Percentiles rank a stretch among this genome's conserved stretches.
These are phyloP conservation scores for Pharmacophagus antenor DNA, from an alignment of 2,888 invertebrate genomes.

Conservation along the genomic window DNA sequence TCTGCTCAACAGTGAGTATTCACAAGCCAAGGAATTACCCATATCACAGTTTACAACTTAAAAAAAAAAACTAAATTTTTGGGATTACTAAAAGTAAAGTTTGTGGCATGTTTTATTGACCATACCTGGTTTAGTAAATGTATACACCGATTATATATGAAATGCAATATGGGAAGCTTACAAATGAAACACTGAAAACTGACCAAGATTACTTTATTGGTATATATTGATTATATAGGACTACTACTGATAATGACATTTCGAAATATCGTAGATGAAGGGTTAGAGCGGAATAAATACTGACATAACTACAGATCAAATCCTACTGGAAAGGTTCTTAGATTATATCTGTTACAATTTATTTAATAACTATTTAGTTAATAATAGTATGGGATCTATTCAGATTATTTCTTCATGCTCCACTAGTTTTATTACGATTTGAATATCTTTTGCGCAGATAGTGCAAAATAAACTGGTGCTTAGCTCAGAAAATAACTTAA, in stretches of 20 bases:
- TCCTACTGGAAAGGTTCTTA: not conserved
- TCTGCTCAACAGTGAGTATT: too few species aligned
- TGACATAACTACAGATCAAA: not conserved
- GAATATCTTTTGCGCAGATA: not conserved
- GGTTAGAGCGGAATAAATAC: not conserved
- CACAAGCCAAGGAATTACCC: too few species aligned
- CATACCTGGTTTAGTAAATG: too few species aligned
- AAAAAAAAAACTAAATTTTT: too few species aligned
- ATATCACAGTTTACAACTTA: too few species aligned
- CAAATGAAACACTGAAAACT: conserved; percentile 15
- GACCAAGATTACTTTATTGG: conserved; percentile 25
- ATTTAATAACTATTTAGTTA: not conserved
- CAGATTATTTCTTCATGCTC: not conserved
- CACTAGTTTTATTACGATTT: not conserved
- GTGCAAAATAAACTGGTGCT: conserved; percentile 23
- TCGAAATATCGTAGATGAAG: too few species aligned
- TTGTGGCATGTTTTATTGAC: too few species aligned
- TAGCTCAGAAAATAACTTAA: conserved; percentile 16
- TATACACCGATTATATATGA: too few species aligned
- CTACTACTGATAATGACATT: conserved; percentile 19
- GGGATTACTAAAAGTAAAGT: too few species aligned
- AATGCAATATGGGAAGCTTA: not conserved
- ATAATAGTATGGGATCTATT: not conserved
- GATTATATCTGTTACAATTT: not conserved
- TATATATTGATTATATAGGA: conserved; percentile 26